These are phyloP conservation scores for Drosophila baimaii DNA, from an alignment of 1,140 invertebrate genomes.

Conservation along the genomic window DNA sequence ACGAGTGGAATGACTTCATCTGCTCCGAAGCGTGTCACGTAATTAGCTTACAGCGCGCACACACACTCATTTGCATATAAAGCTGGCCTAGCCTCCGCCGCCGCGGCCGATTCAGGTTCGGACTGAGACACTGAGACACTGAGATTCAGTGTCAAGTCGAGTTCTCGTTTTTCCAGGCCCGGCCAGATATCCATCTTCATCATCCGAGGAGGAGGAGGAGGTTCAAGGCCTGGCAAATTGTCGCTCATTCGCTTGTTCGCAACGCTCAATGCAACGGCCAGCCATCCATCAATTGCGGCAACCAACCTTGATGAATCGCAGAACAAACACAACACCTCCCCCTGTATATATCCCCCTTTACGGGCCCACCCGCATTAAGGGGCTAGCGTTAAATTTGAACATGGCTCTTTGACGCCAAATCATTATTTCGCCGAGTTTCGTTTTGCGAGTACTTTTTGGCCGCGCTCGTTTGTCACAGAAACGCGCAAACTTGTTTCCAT, in stretches of 20 bases:
- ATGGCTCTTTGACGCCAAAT: conserved; percentile 77
- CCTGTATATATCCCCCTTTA: background rate
- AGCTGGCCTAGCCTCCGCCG: conserved; percentile 49
- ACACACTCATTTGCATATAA: conserved; percentile 71
- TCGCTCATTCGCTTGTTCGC: conserved; percentile 41
- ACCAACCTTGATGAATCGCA: conserved; percentile 61
- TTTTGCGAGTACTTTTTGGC: conserved; percentile 29
- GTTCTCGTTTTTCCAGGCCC: conserved; percentile 32
- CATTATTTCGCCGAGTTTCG: conserved; percentile 66
- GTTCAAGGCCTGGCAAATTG: conserved; percentile 76
- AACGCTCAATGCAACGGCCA: conserved; percentile 54
- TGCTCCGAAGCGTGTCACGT: conserved; percentile 76
- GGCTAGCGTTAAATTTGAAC: conserved; percentile 79
- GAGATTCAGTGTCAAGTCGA: conserved; percentile 16
- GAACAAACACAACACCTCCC: conserved; percentile 56
- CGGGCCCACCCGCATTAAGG: conserved; percentile 21
- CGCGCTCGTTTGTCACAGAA: conserved; percentile 63
- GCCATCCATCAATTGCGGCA: conserved; percentile 70
- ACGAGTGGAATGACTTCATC: conserved; percentile 66
- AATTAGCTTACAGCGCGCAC: conserved; percentile 68
- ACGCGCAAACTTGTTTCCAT: conserved; percentile 59
- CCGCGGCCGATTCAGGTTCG: conserved; percentile 24
- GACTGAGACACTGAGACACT: conserved; percentile 5
- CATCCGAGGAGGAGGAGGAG: conserved; percentile 56
- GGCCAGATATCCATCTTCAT: conserved; percentile 43